Percentiles rank a stretch among this genome's conserved stretches.
Evolutionary conservation across 1,140 invertebrate genomes (phyloP).

Genomic region (Neuroterus valhalla): DNA sequence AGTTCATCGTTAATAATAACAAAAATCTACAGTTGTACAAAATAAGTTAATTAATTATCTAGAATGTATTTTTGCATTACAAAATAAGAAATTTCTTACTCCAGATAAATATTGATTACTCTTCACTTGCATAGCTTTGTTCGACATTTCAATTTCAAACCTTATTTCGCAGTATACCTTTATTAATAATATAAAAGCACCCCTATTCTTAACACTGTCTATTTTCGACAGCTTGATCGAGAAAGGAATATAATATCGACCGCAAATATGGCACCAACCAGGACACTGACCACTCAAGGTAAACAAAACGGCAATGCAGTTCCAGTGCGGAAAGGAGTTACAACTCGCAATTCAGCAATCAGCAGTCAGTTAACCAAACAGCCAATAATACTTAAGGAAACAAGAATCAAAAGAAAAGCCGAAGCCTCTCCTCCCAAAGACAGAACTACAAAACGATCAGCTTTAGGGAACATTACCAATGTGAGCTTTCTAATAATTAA

Average conservation of each 20-base stretch:
- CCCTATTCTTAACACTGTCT: too few species aligned
- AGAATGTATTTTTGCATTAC: too few species aligned
- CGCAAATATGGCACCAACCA: constrained; percentile 77
- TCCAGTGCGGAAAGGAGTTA: constrained; percentile 64
- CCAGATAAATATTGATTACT: too few species aligned
- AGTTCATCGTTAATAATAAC: too few species aligned
- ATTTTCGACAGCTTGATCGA: constrained; percentile 7
- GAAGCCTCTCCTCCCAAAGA: constrained; percentile 73
- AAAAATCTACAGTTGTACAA: too few species aligned
- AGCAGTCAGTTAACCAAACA: constrained; percentile 51
- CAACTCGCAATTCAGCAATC: constrained; percentile 66
- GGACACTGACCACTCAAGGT: constrained; percentile 71
- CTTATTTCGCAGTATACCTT: not conserved
- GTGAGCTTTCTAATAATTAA: constrained; percentile 62
- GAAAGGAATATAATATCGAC: not conserved
- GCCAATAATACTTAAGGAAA: constrained; percentile 55
- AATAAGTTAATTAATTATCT: too few species aligned
- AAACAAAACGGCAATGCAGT: constrained; percentile 69
- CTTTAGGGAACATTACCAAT: constrained; percentile 87
- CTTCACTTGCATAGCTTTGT: too few species aligned
- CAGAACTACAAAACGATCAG: constrained; percentile 79
- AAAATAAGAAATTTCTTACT: too few species aligned
- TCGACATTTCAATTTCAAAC: too few species aligned
- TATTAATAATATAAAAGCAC: not conserved
- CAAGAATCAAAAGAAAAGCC: constrained; percentile 74